Base-by-base conservation (phyloP, 2,797 vertebrate species). In the Microchirus variegatus region DNA sequence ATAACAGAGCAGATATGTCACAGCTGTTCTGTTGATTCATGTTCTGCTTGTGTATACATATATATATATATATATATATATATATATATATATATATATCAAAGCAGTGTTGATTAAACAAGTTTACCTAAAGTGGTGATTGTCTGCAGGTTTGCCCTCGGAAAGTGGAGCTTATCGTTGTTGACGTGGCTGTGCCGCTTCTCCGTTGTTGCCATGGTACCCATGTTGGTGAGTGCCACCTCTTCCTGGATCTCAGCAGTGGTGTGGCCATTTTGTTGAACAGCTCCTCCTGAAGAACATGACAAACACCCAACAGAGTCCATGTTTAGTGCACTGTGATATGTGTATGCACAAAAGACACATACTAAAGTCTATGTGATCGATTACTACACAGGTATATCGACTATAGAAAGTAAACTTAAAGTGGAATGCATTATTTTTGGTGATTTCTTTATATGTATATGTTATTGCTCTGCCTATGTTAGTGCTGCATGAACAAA, bases 201-300 rank as follows among this genome's bases (percentile, higher is more conserved):
- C 90, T 94, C 96, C 3, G 93, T 77, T 13, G 88, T 67, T 0
- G 94, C 87, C 11, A 91, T 81, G 9, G 93, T 92, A 17, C 94
- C 92, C 83, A 98, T 77, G 69, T 90, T 97, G 59, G 95, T 98
- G 75, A 98, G 90, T 0, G 96, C 94, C 70, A 98, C 95, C 72
- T 99, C 98, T 67, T 99, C 98, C 68, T 96, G 97, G 85, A 99
- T 96, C 93, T 98, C 97, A 0, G 96, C 83, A 0, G 94, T 93
- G 59, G 93, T 94, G 88, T 98, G 97, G 37, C 98, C 98, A 0
- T 99, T 99, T 67, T 96, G 96, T 78, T 96, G 89, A 68, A 95
- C 67, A 46, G 94, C 85, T 0, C 93, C 94, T 0, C 96, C 98
- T 99, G 77, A 31, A 2, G 68, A 75, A 69, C 31, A 75, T 56